Percentiles rank a stretch among this genome's conserved stretches.
phyloP scores from a whole-genome alignment of 2,797 vertebrate species.

The Bovichtus diacanthus region DNA sequence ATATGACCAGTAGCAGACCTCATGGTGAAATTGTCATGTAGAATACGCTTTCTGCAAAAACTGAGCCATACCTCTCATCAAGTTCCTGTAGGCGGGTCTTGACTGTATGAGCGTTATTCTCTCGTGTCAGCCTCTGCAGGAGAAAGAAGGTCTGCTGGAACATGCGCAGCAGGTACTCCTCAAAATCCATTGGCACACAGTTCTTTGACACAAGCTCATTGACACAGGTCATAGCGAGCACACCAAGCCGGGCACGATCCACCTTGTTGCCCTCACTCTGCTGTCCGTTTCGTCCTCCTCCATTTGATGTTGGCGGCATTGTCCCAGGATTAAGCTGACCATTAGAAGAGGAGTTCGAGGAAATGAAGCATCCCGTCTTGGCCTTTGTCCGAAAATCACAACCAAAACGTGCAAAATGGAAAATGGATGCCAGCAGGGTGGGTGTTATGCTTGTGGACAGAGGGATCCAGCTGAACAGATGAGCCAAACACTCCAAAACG shows the following conservation, averaged over 20 bases:
- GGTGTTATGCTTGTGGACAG: constrained; percentile 97
- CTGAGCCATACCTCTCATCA: constrained; percentile 92
- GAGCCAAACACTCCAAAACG: constrained; percentile 96
- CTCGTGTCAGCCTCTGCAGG: constrained; percentile 93
- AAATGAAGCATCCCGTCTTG: constrained; percentile 77
- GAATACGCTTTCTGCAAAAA: background rate
- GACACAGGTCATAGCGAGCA: constrained; percentile 97
- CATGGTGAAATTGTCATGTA: background rate
- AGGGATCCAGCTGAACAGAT: constrained; percentile 99
- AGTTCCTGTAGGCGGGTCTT: constrained; percentile 96
- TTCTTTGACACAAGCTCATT: constrained; percentile 99
- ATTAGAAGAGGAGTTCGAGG: constrained; percentile 77
- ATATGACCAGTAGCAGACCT: background rate
- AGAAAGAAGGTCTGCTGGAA: constrained; percentile 99
- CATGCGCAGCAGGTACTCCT: constrained; percentile 97
- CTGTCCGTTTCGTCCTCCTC: constrained; percentile 70
- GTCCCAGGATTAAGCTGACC: constrained; percentile 70
- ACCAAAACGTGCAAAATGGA: constrained; percentile 97
- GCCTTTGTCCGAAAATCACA: constrained; percentile 89
- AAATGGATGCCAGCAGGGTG: constrained; percentile 96
- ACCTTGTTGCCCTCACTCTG: constrained; percentile 77
- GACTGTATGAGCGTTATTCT: constrained; percentile 93
- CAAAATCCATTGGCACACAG: constrained; percentile 98
- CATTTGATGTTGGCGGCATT: constrained; percentile 76
- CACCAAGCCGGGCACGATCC: constrained; percentile 91